Percentiles rank a stretch among this genome's conserved stretches.
phyloP scores from a whole-genome alignment of 2,113 vertebrate genomes.

The Mustelus asterias region DNA sequence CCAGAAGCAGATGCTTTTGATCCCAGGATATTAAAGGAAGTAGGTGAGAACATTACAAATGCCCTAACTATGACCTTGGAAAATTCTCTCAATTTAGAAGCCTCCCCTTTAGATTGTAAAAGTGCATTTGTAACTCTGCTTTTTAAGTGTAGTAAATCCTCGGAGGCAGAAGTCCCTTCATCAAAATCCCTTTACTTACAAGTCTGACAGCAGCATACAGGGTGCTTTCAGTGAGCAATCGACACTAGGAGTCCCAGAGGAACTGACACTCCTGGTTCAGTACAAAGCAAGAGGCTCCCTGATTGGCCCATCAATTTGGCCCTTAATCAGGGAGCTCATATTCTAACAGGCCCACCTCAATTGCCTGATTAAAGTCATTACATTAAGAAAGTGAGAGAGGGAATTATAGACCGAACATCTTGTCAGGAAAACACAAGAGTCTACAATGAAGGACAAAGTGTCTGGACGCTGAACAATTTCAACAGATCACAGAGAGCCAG shows the following conservation, averaged over 20 bases:
- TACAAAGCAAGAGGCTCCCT: too few species aligned
- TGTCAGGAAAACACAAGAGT: neutral
- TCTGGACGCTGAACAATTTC: neutral
- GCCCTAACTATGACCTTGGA: neutral
- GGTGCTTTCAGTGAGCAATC: too few species aligned
- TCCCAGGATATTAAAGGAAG: neutral
- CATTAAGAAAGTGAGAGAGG: neutral
- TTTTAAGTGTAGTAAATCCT: too few species aligned
- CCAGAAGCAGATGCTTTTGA: neutral
- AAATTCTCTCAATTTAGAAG: neutral
- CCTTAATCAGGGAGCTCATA: too few species aligned
- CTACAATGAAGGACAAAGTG: neutral
- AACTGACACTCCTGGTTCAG: too few species aligned
- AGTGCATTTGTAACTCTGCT: neutral
- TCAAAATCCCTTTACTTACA: too few species aligned
- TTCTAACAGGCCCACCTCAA: too few species aligned
- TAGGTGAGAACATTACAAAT: neutral
- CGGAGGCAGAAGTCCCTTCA: too few species aligned
- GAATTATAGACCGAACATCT: neutral
- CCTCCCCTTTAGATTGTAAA: neutral
- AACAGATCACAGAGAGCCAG: neutral
- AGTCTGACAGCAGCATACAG: too few species aligned
- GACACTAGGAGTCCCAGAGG: too few species aligned
- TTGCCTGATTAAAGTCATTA: too few species aligned
- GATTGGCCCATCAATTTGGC: too few species aligned